Percentiles rank a stretch among this genome's conserved stretches.
Conservation (phyloP, 2,113 vertebrate species). For the Pteropus alecto region DNA sequence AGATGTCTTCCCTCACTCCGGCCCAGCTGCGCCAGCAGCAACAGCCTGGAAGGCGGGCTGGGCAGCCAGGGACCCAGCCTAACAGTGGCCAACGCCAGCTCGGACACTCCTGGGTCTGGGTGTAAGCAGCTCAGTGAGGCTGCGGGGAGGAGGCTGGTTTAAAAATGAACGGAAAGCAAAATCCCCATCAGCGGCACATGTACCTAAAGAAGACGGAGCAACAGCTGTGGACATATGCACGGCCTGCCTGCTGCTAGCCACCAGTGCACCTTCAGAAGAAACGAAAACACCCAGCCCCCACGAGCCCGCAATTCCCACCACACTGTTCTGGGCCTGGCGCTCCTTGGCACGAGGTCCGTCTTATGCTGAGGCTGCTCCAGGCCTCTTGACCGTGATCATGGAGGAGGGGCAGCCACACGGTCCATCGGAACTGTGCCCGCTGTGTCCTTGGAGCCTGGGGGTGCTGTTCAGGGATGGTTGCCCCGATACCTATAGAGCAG, state of each 20-base stretch:
- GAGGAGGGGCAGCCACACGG: not conserved
- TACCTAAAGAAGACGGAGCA: not conserved
- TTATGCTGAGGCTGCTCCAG: not conserved
- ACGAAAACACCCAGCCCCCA: not conserved
- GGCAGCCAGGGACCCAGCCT: not conserved
- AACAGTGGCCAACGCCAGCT: too few species aligned
- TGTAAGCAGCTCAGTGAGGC: not conserved
- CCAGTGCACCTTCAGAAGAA: not conserved
- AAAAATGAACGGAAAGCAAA: accelerated
- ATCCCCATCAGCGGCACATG: accelerated
- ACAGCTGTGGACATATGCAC: not conserved
- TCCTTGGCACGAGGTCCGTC: not conserved
- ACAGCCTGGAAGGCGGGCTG: not conserved
- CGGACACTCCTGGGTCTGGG: not conserved
- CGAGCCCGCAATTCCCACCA: not conserved
- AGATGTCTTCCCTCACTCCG: too few species aligned
- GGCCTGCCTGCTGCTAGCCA: constrained; percentile 28
- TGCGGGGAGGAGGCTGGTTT: not conserved
- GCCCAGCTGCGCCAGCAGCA: too few species aligned
- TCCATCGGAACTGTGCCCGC: not conserved
- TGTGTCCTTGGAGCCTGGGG: accelerated
- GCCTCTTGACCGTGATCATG: not conserved
- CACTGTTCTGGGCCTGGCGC: not conserved
- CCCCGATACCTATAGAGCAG: not conserved
- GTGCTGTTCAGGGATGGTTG: accelerated